Evolutionary conservation across 1,140 invertebrate species (phyloP).

Genomic region (Episyrphus balteatus): DNA sequence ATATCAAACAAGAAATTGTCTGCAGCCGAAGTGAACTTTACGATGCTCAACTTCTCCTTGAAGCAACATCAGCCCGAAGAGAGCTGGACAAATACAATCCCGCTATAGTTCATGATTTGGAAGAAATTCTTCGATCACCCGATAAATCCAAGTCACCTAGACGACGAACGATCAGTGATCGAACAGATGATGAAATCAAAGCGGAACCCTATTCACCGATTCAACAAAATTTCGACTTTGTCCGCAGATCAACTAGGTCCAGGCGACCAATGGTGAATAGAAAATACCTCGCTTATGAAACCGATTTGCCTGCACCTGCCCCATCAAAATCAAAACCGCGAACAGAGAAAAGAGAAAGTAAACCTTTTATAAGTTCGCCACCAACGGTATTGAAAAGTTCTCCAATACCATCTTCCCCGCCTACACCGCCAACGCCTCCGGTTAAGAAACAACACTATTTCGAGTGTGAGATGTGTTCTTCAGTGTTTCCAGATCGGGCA

Average conservation of each 20-base stretch:
- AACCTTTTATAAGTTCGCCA: not conserved
- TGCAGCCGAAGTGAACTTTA: slow-evolving; percentile 16
- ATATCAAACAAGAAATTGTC: slow-evolving; percentile 25
- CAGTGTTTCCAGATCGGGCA: slow-evolving; percentile 56
- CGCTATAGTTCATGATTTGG: slow-evolving; percentile 31
- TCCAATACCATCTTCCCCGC: slow-evolving; percentile 12
- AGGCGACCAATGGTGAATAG: not conserved
- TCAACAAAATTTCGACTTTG: slow-evolving; percentile 4
- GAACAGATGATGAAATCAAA: slow-evolving; percentile 24
- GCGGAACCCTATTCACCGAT: slow-evolving; percentile 31
- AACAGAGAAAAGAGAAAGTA: not conserved
- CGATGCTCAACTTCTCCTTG: slow-evolving; percentile 24
- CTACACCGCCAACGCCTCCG: slow-evolving; percentile 2
- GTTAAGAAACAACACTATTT: slow-evolving; percentile 28
- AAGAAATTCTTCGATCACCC: slow-evolving; percentile 33
- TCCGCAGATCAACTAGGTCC: not conserved
- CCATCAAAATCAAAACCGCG: not conserved
- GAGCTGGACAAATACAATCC: slow-evolving; percentile 30
- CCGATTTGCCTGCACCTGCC: not conserved
- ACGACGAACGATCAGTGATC: not conserved
- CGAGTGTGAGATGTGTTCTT: slow-evolving; percentile 71
- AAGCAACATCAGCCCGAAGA: slow-evolving; percentile 19
- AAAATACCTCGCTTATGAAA: not conserved
- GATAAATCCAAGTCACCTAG: slow-evolving; percentile 18
- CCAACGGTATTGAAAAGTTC: not conserved